These are phyloP conservation scores for Amphipyra tragopoginis DNA, from an alignment of 2,888 invertebrate genomes.

Conservation along the genomic window DNA sequence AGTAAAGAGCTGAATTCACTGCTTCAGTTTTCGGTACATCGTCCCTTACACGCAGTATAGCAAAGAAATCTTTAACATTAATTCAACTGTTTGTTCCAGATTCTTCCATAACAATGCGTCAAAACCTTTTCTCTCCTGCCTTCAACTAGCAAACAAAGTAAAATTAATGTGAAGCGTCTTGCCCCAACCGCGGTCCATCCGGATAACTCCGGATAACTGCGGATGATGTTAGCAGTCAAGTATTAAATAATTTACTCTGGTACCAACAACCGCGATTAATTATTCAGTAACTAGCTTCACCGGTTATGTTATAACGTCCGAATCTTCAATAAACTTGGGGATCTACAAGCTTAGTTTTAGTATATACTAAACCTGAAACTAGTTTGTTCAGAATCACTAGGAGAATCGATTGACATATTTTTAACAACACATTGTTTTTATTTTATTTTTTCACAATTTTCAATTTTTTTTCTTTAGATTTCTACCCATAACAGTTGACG, in stretches of 20 bases:
- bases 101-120: not conserved
- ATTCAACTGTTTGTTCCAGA: not conserved
- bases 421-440: too few relatives aligned
- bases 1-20: too few relatives aligned
- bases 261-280: slow-evolving; percentile 44
- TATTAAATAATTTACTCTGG: slow-evolving; percentile 58
- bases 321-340: slow-evolving; percentile 25
- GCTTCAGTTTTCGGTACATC: too few relatives aligned
- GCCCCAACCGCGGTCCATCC: slow-evolving; percentile 52
- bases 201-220: slow-evolving; percentile 62
- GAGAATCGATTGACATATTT: too few relatives aligned
- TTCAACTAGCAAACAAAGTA: slow-evolving; percentile 48
- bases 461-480: too few relatives aligned
- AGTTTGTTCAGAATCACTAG: too few relatives aligned
- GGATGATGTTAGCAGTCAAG: slow-evolving; percentile 65
- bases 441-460: too few relatives aligned
- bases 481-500: too few relatives aligned
- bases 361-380: too few relatives aligned
- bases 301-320: slow-evolving; percentile 20
- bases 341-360: too few relatives aligned
- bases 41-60: too few relatives aligned
- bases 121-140: slow-evolving; percentile 13
- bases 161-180: slow-evolving; percentile 64
- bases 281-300: slow-evolving; percentile 44
- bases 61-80: not conserved